These are phyloP conservation scores for Eriosoma lanigerum DNA, from an alignment of 1,140 invertebrate species.

Conservation along the genomic window DNA sequence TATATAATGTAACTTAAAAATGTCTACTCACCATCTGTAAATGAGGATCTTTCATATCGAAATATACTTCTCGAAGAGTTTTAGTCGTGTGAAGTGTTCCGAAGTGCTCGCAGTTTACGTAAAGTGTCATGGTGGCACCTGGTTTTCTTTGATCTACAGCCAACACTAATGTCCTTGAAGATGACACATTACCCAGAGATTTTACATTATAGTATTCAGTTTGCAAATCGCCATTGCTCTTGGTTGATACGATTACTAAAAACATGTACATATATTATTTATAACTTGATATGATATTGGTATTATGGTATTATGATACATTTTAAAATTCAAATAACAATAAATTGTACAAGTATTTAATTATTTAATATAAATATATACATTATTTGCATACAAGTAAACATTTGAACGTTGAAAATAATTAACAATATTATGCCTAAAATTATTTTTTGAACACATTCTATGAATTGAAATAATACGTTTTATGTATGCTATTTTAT, in stretches of 20 bases:
- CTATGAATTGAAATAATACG: not conserved
- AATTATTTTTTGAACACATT: not conserved
- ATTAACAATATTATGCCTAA: not conserved
- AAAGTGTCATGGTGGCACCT: constrained; percentile 62
- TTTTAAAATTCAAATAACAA: too few species aligned
- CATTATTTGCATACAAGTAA: too few species aligned
- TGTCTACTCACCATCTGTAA: constrained; percentile 59
- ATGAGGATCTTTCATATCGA: constrained; percentile 57
- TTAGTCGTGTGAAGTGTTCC: constrained; percentile 61
- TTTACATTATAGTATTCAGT: constrained; percentile 35
- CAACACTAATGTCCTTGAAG: constrained; percentile 62
- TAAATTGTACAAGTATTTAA: too few species aligned
- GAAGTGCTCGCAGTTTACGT: constrained; percentile 64
- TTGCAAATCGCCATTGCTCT: constrained; percentile 16
- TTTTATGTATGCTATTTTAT: not conserved
- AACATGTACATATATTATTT: not conserved
- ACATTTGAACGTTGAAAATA: not conserved
- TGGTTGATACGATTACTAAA: constrained; percentile 39
- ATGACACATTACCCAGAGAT: constrained; percentile 53
- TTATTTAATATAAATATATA: too few species aligned
- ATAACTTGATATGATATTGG: too few species aligned
- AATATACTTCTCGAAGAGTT: constrained; percentile 61
- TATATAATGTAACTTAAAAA: too few species aligned
- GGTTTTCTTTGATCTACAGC: constrained; percentile 62
- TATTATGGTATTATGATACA: too few species aligned